These are phyloP conservation scores for Brachionus angularis DNA, from an alignment of 1,140 invertebrate species.

Conservation along the genomic window DNA sequence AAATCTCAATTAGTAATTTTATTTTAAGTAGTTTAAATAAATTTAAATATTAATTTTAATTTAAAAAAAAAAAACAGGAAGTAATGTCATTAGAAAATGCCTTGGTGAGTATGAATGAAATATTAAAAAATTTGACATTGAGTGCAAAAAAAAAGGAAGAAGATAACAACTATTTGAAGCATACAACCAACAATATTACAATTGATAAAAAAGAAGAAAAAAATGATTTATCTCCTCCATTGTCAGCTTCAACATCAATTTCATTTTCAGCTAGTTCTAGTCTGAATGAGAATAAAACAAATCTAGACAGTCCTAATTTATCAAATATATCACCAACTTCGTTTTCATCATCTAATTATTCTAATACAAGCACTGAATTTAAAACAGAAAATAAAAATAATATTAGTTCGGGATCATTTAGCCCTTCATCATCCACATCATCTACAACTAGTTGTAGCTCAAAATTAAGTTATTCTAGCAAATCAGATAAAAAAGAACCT, in stretches of 20 bases:
- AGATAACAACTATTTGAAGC: too few species aligned
- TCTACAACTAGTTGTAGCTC: background rate
- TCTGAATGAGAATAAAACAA: background rate
- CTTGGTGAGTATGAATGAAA: constrained; percentile 31
- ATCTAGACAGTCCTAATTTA: too few species aligned
- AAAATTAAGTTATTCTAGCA: background rate
- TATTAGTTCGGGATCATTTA: background rate
- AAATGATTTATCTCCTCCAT: constrained; percentile 8
- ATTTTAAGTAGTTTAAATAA: too few species aligned
- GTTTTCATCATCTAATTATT: constrained; percentile 7
- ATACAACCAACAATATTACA: too few species aligned
- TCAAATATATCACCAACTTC: background rate
- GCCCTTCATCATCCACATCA: background rate
- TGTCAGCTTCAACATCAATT: constrained; percentile 9
- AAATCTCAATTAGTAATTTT: constrained; percentile 12
- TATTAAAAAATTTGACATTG: constrained; percentile 13
- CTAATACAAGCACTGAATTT: background rate
- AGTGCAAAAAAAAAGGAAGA: background rate
- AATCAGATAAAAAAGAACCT: background rate
- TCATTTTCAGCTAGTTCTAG: background rate
- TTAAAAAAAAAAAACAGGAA: too few species aligned
- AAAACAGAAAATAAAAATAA: background rate
- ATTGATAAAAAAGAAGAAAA: background rate
- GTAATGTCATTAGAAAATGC: constrained; percentile 21
- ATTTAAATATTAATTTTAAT: too few species aligned